A percentile compares a stretch with the other conserved stretches of the same genome.
phyloP scores from a whole-genome alignment of 2,797 vertebrate species.

The Crenichthys baileyi region DNA sequence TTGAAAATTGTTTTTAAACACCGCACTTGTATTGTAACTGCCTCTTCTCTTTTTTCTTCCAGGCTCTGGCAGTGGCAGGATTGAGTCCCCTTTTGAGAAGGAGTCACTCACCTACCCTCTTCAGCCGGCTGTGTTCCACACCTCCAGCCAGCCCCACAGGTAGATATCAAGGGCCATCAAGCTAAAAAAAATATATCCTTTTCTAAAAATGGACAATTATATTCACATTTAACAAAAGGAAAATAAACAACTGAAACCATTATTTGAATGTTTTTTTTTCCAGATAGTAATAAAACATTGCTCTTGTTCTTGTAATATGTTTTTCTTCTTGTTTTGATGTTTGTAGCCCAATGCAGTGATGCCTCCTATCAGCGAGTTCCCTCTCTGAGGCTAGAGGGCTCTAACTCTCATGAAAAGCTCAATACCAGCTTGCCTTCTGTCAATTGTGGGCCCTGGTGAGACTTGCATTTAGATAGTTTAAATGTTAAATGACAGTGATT shows the following conservation, averaged over 20 bases:
- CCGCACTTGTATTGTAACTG: not conserved
- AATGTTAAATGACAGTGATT: not conserved
- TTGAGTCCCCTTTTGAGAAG: constrained; percentile 93
- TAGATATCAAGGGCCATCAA: constrained; percentile 24
- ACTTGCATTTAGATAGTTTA: not conserved
- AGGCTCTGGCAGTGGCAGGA: constrained; percentile 94
- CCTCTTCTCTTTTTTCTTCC: constrained; percentile 25
- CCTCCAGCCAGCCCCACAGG: constrained; percentile 87
- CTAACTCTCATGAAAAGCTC: constrained; percentile 92
- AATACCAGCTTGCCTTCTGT: constrained; percentile 96
- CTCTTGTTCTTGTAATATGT: not conserved
- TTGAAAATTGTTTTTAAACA: not conserved
- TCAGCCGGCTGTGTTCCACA: constrained; percentile 88
- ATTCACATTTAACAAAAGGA: not conserved
- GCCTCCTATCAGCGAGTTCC: constrained; percentile 83
- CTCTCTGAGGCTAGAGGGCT: constrained; percentile 85
- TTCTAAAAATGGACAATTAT: not conserved
- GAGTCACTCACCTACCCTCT: constrained; percentile 91
- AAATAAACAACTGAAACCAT: not conserved
- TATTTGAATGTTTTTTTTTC: not conserved
- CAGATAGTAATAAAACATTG: not conserved
- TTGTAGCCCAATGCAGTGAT: constrained; percentile 72
- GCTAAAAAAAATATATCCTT: not conserved
- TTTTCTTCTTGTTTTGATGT: not conserved
- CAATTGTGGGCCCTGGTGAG: constrained; percentile 87